Evolutionary conservation across 2,113 vertebrate species (phyloP).

Genomic region (Lathamus discolor): DNA sequence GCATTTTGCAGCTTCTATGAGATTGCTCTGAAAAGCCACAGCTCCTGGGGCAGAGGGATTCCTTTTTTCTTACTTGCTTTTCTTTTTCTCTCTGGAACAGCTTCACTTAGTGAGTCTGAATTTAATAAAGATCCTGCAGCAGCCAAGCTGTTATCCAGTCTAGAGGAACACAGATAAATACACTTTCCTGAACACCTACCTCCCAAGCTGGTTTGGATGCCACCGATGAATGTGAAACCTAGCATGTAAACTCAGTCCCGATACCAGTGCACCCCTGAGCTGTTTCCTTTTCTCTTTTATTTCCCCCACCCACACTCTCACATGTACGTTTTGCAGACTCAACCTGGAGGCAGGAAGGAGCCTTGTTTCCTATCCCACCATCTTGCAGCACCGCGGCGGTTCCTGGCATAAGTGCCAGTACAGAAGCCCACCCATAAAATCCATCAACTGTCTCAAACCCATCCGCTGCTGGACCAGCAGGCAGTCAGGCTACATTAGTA

Average conservation of each 20-base stretch:
- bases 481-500: neutral
- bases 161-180: neutral
- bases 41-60: neutral
- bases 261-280: neutral
- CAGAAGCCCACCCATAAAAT: neutral
- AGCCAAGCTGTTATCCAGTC: neutral
- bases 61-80: neutral
- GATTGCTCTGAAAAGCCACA: neutral
- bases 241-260: neutral
- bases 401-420: neutral
- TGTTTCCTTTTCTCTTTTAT: neutral
- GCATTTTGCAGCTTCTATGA: neutral
- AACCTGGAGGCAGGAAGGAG: neutral
- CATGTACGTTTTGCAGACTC: neutral
- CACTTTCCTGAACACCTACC: neutral
- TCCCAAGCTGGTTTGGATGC: neutral
- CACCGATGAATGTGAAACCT: neutral
- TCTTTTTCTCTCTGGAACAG: neutral
- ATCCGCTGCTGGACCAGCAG: neutral
- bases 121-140: neutral
- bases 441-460: neutral
- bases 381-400: neutral
- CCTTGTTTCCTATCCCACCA: accelerated
- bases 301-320: neutral
- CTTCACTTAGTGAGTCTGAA: neutral